These are phyloP conservation scores for Lophochroa leadbeateri DNA, from an alignment of 2,113 vertebrate genomes.

Conservation along the genomic window DNA sequence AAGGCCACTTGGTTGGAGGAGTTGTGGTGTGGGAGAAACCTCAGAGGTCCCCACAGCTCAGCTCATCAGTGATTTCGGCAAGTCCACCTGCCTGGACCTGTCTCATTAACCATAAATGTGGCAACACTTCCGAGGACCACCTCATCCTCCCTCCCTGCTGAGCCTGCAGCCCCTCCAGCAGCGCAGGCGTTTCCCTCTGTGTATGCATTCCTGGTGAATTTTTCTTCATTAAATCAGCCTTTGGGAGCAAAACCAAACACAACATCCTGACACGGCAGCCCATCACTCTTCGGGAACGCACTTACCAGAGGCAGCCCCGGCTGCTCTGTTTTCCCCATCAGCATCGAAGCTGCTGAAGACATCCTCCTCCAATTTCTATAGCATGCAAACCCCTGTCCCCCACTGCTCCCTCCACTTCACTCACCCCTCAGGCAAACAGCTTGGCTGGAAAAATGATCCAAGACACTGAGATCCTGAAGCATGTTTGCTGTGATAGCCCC, in stretches of 20 bases:
- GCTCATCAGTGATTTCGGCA: neutral
- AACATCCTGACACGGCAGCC: neutral
- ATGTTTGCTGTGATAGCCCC: accelerated
- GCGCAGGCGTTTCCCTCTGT: neutral
- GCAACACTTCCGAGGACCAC: neutral
- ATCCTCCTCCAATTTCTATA: neutral
- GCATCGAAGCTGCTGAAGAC: accelerated
- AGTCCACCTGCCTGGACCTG: neutral
- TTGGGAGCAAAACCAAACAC: neutral
- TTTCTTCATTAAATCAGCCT: neutral
- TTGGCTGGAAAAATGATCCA: neutral
- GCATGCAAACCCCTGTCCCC: accelerated
- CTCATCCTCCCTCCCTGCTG: accelerated
- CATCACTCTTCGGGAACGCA: accelerated
- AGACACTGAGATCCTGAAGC: accelerated
- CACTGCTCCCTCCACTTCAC: accelerated
- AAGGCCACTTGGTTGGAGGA: neutral
- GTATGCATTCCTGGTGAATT: neutral
- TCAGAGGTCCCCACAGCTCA: neutral
- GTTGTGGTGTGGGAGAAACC: neutral
- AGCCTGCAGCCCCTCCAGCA: neutral
- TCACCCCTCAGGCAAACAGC: neutral
- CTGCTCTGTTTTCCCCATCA: neutral
- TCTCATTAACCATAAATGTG: neutral
- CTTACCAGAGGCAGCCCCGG: neutral